phyloP scores from a whole-genome alignment of 2,797 vertebrate species.

The Protonibea diacanthus region DNA sequence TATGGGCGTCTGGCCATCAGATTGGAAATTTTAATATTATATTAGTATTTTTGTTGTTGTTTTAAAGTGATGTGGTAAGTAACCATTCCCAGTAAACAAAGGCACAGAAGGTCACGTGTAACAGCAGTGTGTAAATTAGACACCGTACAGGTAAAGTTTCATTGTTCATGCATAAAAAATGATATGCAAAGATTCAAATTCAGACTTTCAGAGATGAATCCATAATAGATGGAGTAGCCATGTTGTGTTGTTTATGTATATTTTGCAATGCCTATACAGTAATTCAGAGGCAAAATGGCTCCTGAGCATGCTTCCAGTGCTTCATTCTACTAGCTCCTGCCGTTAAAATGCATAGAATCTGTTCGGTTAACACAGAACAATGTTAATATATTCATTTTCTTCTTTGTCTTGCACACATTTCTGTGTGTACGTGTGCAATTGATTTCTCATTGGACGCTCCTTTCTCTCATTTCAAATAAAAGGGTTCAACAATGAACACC shows the following conservation, averaged over 20 bases:
- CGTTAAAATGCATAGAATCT: conserved; percentile 10
- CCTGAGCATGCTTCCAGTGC: not conserved
- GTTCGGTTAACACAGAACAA: conserved; percentile 37
- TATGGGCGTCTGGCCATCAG: not conserved
- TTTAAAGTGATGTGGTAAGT: conserved; percentile 29
- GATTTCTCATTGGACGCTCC: conserved; percentile 12
- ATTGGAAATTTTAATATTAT: conserved; percentile 30
- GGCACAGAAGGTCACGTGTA: conserved; percentile 3
- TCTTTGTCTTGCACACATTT: conserved; percentile 22
- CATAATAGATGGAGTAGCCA: conserved; percentile 4
- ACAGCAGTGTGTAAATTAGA: conserved; percentile 22
- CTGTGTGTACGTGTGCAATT: conserved; percentile 11
- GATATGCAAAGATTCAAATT: not conserved
- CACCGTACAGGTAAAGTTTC: not conserved
- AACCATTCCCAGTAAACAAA: conserved; percentile 22
- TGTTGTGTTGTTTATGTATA: conserved; percentile 33
- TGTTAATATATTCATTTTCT: conserved; percentile 53
- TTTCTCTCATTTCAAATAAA: conserved; percentile 49
- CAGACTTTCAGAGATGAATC: not conserved
- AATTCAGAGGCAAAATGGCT: conserved; percentile 10
- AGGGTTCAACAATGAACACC: conserved; percentile 15
- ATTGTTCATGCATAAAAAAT: conserved; percentile 8
- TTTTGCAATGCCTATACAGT: conserved; percentile 21
- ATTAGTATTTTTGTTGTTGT: conserved; percentile 21
- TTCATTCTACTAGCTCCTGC: conserved; percentile 4